phyloP scores from a whole-genome alignment of 2,888 invertebrate species.

The Andrena marginata region DNA sequence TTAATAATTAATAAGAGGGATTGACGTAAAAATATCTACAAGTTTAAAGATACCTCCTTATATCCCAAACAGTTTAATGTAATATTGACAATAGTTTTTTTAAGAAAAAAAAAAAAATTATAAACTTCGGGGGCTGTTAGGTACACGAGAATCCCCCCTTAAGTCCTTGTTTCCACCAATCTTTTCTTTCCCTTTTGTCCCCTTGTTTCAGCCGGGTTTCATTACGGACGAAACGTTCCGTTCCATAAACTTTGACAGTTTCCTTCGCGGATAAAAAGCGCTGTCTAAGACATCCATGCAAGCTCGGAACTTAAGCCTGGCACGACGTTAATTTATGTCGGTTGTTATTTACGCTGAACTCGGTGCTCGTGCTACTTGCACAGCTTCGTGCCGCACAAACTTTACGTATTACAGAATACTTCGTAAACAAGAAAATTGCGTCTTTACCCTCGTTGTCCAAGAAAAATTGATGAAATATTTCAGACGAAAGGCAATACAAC shows the following conservation, averaged over 20 bases:
- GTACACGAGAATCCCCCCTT: too few relatives aligned
- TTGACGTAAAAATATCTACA: too few relatives aligned
- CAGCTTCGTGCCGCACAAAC: not conserved
- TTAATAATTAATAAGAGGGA: too few relatives aligned
- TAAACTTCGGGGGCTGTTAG: too few relatives aligned
- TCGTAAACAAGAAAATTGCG: not conserved
- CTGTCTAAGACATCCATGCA: not conserved
- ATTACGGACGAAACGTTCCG: not conserved
- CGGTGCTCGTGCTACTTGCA: not conserved
- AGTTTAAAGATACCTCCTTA: too few relatives aligned
- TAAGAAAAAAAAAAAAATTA: too few relatives aligned
- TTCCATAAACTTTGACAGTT: not conserved
- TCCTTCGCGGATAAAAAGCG: not conserved
- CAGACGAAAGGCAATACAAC: not conserved
- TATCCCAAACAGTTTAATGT: too few relatives aligned
- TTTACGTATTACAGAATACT: not conserved
- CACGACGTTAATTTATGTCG: conserved; percentile 6
- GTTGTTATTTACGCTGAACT: not conserved
- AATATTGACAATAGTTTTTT: too few relatives aligned
- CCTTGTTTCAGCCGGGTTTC: not conserved
- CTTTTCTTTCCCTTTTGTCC: not conserved
- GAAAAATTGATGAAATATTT: too few relatives aligned
- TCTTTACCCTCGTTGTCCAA: too few relatives aligned
- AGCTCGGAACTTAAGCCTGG: not conserved
- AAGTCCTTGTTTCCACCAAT: not conserved